Base-by-base conservation (phyloP, 2,888 invertebrate species). In the Fragum fragum region DNA sequence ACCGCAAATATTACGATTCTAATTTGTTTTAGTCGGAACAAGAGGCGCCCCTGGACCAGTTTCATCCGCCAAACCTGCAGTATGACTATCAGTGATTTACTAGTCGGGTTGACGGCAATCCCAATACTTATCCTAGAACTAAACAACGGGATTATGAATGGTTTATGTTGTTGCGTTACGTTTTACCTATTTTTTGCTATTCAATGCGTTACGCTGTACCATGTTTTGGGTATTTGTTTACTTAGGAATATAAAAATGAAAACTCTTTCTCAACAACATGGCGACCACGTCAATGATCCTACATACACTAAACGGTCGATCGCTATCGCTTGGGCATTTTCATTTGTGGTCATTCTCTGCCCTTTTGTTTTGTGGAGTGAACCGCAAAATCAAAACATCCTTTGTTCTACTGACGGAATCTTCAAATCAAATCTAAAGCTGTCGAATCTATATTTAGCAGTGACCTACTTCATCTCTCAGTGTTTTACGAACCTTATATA, bases 121-220 rank as follows among this genome's bases (percentile, higher is more conserved):
- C 28, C 61, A 11, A 18, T 61, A 11, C 18, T 61, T 6, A n/a
- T 61, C 18, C 18, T 61, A 18, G 61, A 61, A 26, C 32, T 18
- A 18, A 32, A 11, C 7, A 6, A 18, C 29, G 61, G 28, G 7
- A 3, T n/a, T 3, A 32, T 61, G n/a, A 61, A 61, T n/a, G 32
- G 6, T 7, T 5, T 61, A 14, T 18, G 21, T 6, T 61, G 61
- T 61, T 32, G 21, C 18, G 32, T 14, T 2, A 32, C 61, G 18
- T 61, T 61, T 61, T 61, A 61, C 32, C 3, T 14, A 16, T 61
- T 61, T n/a, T 61, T 61, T 26, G 28, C 61, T 21, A 61, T n/a
- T 11, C 61, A 61, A 26, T 61, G 61, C n/a, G 61, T 61, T 16
- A 32, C 61, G 18, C 26, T 61, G 11, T 32, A 26, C 14, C 61